Base-by-base conservation (phyloP, 2,888 invertebrate species). In the Diplolepis rosae region DNA sequence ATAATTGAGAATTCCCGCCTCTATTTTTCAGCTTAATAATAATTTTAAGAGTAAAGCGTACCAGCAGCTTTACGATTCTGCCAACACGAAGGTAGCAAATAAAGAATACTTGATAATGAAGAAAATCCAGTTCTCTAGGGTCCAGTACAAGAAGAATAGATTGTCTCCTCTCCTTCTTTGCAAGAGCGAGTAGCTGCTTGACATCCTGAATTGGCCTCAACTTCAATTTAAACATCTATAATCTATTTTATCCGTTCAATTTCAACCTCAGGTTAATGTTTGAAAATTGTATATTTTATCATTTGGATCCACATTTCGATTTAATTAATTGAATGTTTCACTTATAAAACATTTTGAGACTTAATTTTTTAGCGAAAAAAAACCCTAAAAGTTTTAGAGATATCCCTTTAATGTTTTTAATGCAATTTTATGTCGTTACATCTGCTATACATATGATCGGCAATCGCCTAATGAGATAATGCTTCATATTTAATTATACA, bases 11-110 rank as follows among this genome's bases (percentile, higher is more conserved):
- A 56, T 56, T 56, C 56, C 22, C 35, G 32, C 13, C 56, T 56
- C 56, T 11, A 56, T 56, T 56, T 56, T 56, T 56, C 30, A 56
- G 22, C 32, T 22, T 18, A 32, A 56, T 56, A 56, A 56, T 35
- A 56, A 56, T 56, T 56, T 56, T 32, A 56, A 35, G 56, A 22
- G 35, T 22, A 6, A 56, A 35, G 32, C 15, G 32, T 9, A 30
- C 9, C 15, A 54, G 32, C 30, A 54, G 18, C 56, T 56, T 35
- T 35, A 56, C 56, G 56, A 13, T 56, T 32, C 35, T 56, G 56
- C 32, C 22, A 22, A 13, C 32, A 6, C 22, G 32, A 56, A 18
- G 30, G 18, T 7, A 54, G 18, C 18, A 15, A 54, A 22, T 32
- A n/a, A 56, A 32, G 22, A 56, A 56, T 56, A 56, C 56, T 35